Base-by-base conservation (phyloP, 1,140 invertebrate species). In the Brachionus sp. region DNA sequence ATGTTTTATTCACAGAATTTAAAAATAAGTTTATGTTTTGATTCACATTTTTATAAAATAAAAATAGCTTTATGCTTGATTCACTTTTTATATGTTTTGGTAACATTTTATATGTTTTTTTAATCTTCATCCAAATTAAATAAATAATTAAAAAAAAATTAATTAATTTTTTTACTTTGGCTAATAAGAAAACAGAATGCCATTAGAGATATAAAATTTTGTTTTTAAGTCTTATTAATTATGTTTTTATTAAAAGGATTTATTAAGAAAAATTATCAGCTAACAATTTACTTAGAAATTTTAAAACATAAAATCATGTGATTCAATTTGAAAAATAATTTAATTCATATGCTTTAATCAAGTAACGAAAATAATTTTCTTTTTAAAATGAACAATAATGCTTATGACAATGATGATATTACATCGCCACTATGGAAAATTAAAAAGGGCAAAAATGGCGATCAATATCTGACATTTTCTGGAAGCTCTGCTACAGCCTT, bases 381-480 rank as follows among this genome's bases (percentile, higher is more conserved):
- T 57, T 57, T 7, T 42, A 70, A 75, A 75, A 75, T 75, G 70
- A 75, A 46, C 9, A 75, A n/a, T 46, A 75, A 23, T 23, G 13
- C 13, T 12, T 39, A n/a, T 19, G 77, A 57, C 13, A 42, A 80
- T 42, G 50, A 80, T 23, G 77, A 80, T 37, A 29, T 80, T 33
- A 80, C 5, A 16, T 23, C 33, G 13, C 50, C 50, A 19, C 35
- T 80, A 25, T 80, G 77, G 77, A 57, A 66, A 62, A 57, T 80
- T 5, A 80, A 53, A 25, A 62, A 66, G 10, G 77, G 77, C 53
- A 66, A 80, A 66, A 80, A 80, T 25, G 77, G 77, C 19, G 77
- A 80, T 16, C 53, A 80, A 66, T 80, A 80, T 35, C 35, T 80
- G 29, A 80, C 77, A 29, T 80, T 80, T 35, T 57, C 77, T 0